Percentiles rank a stretch among this genome's conserved stretches.
phyloP scores from a whole-genome alignment of 2,113 vertebrate genomes.

The Erythrocercus mccallii region DNA sequence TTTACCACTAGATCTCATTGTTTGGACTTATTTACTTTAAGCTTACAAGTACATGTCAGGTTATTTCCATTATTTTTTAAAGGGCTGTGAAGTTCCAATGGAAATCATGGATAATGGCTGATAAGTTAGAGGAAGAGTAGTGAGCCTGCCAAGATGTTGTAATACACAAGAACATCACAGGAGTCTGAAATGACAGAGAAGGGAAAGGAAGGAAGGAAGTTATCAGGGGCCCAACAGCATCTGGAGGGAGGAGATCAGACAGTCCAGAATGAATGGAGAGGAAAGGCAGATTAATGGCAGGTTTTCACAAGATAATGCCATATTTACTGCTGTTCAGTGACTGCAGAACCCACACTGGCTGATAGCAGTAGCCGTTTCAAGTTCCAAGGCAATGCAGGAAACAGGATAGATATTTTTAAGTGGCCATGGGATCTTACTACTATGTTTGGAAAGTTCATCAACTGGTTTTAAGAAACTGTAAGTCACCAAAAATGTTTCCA shows the following conservation, averaged over 20 bases:
- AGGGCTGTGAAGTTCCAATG: not conserved
- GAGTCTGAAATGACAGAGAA: slow-evolving; percentile 4
- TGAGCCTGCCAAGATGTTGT: slow-evolving; percentile 7
- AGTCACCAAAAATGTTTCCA: not conserved
- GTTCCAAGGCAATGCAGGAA: not conserved
- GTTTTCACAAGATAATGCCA: slow-evolving; percentile 30
- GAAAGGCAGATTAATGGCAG: slow-evolving; percentile 9
- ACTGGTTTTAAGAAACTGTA: not conserved
- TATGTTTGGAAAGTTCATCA: not conserved
- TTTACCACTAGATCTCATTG: slow-evolving; percentile 1
- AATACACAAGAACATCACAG: not conserved
- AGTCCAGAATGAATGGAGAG: not conserved
- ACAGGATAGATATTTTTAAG: not conserved
- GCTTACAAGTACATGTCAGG: not conserved
- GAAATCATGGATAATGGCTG: slow-evolving; percentile 11
- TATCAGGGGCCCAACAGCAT: slow-evolving; percentile 1
- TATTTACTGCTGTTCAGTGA: not conserved
- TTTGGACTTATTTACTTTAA: slow-evolving; percentile 10
- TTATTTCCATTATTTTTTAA: slow-evolving; percentile 43
- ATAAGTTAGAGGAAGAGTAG: slow-evolving; percentile 13
- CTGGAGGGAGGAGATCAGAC: slow-evolving; percentile 34
- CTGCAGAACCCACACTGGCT: not conserved
- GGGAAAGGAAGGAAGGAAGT: slow-evolving; percentile 35
- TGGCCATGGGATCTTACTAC: not conserved
- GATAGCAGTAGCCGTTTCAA: not conserved